phyloP scores from a whole-genome alignment of 1,140 invertebrate species.

The Drosophila sechellia region DNA sequence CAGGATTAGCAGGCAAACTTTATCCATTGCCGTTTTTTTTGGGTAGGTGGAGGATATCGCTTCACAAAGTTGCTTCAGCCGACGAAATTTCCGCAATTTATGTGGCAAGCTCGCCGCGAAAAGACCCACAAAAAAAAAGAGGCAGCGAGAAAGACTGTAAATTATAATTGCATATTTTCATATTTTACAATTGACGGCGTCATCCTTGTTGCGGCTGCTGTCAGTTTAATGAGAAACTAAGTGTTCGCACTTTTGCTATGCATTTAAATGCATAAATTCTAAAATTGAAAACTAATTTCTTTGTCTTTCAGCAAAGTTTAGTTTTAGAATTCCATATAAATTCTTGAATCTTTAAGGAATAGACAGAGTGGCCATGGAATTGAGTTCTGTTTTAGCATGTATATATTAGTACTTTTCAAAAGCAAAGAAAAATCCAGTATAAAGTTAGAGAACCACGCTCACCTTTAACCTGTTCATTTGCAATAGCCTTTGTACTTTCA shows the following conservation, averaged over 20 bases:
- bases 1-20: slow-evolving; percentile 75
- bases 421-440: neutral
- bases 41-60: slow-evolving; percentile 34
- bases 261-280: slow-evolving; percentile 58
- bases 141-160: slow-evolving; percentile 55
- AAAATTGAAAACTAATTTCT: neutral
- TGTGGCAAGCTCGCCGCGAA: slow-evolving; percentile 52
- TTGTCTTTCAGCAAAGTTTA: slow-evolving; percentile 1
- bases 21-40: slow-evolving; percentile 68
- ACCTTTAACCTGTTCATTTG: slow-evolving; percentile 7
- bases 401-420: too few relatives aligned
- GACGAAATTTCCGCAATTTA: slow-evolving; percentile 61
- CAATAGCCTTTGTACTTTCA: slow-evolving; percentile 17
- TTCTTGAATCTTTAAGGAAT: neutral
- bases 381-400: too few relatives aligned
- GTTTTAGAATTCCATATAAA: neutral
- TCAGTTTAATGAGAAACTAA: slow-evolving; percentile 71
- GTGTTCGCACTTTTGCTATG: slow-evolving; percentile 52
- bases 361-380: too few relatives aligned
- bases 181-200: slow-evolving; percentile 79
- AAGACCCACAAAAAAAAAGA: slow-evolving; percentile 25
- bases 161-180: slow-evolving; percentile 83
- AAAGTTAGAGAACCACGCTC: neutral
- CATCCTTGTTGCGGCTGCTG: slow-evolving; percentile 41
- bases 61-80: slow-evolving; percentile 64